phyloP scores from a whole-genome alignment of 2,888 invertebrate genomes.

The Toxonevra muliebris region DNA sequence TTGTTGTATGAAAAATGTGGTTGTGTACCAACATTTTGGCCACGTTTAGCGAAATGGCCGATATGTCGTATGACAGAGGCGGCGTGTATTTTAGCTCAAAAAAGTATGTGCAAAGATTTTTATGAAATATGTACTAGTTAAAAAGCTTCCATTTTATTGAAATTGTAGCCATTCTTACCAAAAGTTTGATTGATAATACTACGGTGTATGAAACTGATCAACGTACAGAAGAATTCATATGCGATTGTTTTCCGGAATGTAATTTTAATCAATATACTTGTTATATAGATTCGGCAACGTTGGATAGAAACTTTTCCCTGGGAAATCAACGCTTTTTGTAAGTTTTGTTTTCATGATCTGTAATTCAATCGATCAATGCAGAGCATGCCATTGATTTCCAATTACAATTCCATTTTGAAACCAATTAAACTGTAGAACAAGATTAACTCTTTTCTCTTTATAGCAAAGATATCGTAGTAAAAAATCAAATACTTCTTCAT shows the following conservation, averaged over 20 bases:
- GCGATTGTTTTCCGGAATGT: conserved; percentile 68
- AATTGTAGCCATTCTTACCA: not conserved
- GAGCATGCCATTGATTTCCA: too few species aligned
- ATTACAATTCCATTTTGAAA: too few species aligned
- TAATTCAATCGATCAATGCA: too few species aligned
- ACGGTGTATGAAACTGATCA: conserved; percentile 25
- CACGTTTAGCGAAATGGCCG: conserved; percentile 47
- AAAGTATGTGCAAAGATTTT: conserved; percentile 36
- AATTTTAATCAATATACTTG: conserved; percentile 69
- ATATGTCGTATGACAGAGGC: conserved; percentile 47
- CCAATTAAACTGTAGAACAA: too few species aligned
- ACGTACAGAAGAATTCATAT: conserved; percentile 38
- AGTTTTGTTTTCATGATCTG: conserved; percentile 51
- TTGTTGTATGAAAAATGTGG: conserved; percentile 66
- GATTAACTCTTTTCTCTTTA: not conserved
- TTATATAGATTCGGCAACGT: conserved; percentile 68
- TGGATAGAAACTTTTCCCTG: conserved; percentile 64
- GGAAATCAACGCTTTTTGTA: conserved; percentile 67
- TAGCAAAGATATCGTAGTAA: conserved; percentile 45
- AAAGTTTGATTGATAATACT: not conserved
- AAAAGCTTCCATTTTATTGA: too few species aligned
- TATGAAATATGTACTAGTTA: not conserved
- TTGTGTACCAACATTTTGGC: conserved; percentile 71
- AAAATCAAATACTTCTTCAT: conserved; percentile 70
- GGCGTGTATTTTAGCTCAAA: conserved; percentile 46